Base-by-base conservation (phyloP, 2,888 invertebrate genomes). In the Drosophila koepferae region DNA sequence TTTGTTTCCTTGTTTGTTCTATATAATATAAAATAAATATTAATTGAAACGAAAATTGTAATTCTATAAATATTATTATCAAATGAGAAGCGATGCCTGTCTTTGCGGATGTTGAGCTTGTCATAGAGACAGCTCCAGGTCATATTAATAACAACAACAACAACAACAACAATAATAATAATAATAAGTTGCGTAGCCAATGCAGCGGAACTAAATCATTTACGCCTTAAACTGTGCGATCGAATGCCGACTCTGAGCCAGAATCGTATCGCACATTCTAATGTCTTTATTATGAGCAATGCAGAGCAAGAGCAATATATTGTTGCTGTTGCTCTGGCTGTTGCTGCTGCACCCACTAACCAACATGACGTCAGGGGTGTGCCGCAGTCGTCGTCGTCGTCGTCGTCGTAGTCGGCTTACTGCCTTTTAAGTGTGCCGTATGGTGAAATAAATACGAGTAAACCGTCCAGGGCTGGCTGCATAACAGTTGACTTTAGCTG, bases 271-370 rank as follows among this genome's bases (percentile, higher is more conserved):
- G 76, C 76, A 86, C 89, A 86, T 89, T 86, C 86, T 86, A 86
- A 86, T 86, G 86, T 84, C 86, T 86, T 85, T 86, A 86, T 86
- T 89, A 86, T 81, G 73, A 86, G 83, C 88, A 88, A 88, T 85
- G 88, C 82, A 74, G 84, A 74, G 82, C 81, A 80, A 67, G 34
- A 63, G 63, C 85, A 65, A 72, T 80, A 67, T 38, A 70, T 66
- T 77, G 48, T 44, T 73, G 56, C 14, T 59, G 73, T 16, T 55
- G 44, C 10, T 74, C 23, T 23, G 23, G 60, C 5, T 56, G 23
- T 38, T 67, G 76, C 46, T 70, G 89, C 86, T 86, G 86, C 86
- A 89, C 86, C 86, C 87, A 85, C 74, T 65, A 66, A 63, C 49
- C 67, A 76, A 80, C 77, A 79, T 85, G 75, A 87, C 89, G 81